Conservation (phyloP, 2,888 invertebrate genomes). For the Ectemnius continuus region DNA sequence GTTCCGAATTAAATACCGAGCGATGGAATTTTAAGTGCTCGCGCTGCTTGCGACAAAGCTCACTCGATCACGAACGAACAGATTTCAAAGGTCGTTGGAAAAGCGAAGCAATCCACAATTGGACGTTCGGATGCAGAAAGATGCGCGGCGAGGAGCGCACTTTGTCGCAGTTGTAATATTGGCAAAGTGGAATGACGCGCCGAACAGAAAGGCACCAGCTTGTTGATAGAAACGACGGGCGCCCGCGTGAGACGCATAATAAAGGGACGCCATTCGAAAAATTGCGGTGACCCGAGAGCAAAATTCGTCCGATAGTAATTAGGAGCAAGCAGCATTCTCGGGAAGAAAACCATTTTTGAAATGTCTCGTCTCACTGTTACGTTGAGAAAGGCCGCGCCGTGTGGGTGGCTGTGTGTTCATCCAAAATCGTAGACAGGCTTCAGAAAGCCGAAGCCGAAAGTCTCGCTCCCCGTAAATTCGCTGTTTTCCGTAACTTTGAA, state of each 20-base stretch:
- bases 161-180: constrained; percentile 9
- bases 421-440: constrained; percentile 4
- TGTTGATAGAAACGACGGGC: constrained; percentile 44
- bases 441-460: background rate
- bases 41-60: no score
- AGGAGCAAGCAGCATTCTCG: no score
- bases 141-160: constrained; percentile 11
- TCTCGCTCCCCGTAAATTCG: background rate
- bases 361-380: constrained; percentile 7
- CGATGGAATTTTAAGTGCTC: no score
- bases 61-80: no score
- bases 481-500: background rate
- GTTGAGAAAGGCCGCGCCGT: constrained; percentile 19
- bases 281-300: background rate
- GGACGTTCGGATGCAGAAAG: constrained; percentile 7
- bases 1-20: no score
- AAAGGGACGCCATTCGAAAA: background rate
- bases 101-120: background rate
- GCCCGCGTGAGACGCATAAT: constrained; percentile 20
- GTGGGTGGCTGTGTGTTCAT: constrained; percentile 2
- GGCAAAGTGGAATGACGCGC: constrained; percentile 31
- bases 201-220: constrained; percentile 48
- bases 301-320: no score
- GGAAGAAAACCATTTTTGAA: constrained; percentile 23
- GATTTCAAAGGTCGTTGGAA: no score